Percentiles rank a stretch among this genome's conserved stretches.
phyloP scores from a whole-genome alignment of 2,113 vertebrate genomes.

The Sisor rabdophorus region DNA sequence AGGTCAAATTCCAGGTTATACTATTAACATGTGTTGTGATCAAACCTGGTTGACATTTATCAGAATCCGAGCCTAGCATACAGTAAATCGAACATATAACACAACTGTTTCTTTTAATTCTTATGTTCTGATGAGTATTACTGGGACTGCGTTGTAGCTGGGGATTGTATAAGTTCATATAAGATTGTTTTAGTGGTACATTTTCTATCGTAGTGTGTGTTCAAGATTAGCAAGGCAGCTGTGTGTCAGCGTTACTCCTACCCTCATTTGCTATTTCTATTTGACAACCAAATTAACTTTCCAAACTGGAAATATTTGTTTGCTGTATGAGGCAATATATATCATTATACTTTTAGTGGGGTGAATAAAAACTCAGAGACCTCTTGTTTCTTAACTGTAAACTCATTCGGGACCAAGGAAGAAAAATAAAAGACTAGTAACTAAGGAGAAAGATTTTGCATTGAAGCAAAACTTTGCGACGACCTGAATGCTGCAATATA shows the following conservation, averaged over 20 bases:
- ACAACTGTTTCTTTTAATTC: not conserved
- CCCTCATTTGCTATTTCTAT: not conserved
- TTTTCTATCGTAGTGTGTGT: not conserved
- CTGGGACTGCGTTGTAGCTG: no score
- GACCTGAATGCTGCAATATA: no score
- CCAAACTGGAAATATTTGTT: not conserved
- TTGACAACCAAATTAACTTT: not conserved
- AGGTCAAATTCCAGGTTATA: no score
- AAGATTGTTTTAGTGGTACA: no score
- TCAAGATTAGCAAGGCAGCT: not conserved
- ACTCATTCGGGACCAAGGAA: no score
- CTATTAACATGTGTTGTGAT: not conserved
- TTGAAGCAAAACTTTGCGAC: no score
- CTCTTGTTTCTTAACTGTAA: no score
- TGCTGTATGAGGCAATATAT: not conserved
- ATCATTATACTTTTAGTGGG: not conserved
- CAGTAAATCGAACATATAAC: not conserved
- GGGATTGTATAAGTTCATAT: no score
- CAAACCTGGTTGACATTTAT: not conserved
- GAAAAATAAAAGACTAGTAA: no score
- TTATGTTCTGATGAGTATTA: not conserved
- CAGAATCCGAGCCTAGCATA: no score
- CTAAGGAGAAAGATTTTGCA: no score
- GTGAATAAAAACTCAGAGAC: not conserved
- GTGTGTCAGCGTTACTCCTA: not conserved